A percentile compares a stretch with the other conserved stretches of the same genome.
Evolutionary conservation across 2,113 vertebrate genomes (phyloP).

Genomic region (rat (Rattus norvegicus)): GRCr8 NC_086021.1:113301501-113302000

Average conservation of each 20-base stretch:
- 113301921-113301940: not conserved
- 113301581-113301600: not conserved
- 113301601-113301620: not conserved
- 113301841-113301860: not conserved
- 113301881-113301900: slow-evolving; percentile 7
- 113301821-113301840: not conserved
- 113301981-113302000: not conserved
- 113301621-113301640: not conserved
- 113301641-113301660: not conserved
- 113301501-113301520: not conserved
- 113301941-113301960: not conserved
- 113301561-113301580: not conserved
- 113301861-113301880: slow-evolving; percentile 15
- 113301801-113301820: too few relatives aligned
- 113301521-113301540: too few relatives aligned
- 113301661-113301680: not conserved
- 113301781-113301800: too few relatives aligned
- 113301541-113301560: not conserved
- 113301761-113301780: slow-evolving; percentile 10
- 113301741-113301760: not conserved
- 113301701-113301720: not conserved
- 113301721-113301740: not conserved
- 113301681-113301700: not conserved
- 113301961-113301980: slow-evolving; percentile 17
- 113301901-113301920: slow-evolving; percentile 46